Evolutionary conservation across 92 coral and sea anemone species (phyloP).

Genomic region (Actinostola sp.): DNA sequence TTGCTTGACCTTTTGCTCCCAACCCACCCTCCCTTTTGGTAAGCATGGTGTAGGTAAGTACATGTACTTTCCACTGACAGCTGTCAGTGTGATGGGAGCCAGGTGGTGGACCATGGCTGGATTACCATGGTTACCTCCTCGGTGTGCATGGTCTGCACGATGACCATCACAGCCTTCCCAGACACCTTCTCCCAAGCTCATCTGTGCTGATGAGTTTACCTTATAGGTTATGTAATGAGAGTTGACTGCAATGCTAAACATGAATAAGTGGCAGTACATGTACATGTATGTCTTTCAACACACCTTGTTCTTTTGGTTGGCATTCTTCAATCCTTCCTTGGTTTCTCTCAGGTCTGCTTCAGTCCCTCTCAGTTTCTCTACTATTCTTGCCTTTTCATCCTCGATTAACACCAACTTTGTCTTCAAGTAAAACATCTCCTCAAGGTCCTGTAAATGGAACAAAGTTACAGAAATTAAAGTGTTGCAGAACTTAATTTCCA

Average conservation of each 20-base stretch:
- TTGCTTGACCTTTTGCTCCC: too few relatives aligned
- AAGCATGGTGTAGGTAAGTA: too few relatives aligned
- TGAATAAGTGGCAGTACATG: background rate
- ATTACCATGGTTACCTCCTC: too few relatives aligned
- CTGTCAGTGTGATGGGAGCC: too few relatives aligned
- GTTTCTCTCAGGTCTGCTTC: slow-evolving; percentile 74
- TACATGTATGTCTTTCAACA: background rate
- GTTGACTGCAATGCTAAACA: background rate
- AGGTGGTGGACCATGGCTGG: too few relatives aligned
- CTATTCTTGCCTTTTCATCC: slow-evolving; percentile 74
- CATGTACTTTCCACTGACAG: too few relatives aligned
- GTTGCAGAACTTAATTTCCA: background rate
- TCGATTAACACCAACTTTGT: slow-evolving; percentile 69
- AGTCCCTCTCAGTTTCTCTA: slow-evolving; percentile 61
- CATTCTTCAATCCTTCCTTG: slow-evolving; percentile 49
- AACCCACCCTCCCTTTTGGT: too few relatives aligned
- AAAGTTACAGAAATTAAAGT: background rate
- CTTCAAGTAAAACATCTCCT: slow-evolving; percentile 56
- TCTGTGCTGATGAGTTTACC: too few relatives aligned
- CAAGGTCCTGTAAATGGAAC: slow-evolving; percentile 44
- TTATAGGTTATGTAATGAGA: too few relatives aligned
- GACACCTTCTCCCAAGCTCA: too few relatives aligned
- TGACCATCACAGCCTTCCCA: too few relatives aligned
- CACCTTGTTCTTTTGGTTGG: slow-evolving; percentile 66
- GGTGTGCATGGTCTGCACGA: too few relatives aligned